Base-by-base conservation (phyloP, 1,140 invertebrate species). In the Tetramorium parvispinum region DNA sequence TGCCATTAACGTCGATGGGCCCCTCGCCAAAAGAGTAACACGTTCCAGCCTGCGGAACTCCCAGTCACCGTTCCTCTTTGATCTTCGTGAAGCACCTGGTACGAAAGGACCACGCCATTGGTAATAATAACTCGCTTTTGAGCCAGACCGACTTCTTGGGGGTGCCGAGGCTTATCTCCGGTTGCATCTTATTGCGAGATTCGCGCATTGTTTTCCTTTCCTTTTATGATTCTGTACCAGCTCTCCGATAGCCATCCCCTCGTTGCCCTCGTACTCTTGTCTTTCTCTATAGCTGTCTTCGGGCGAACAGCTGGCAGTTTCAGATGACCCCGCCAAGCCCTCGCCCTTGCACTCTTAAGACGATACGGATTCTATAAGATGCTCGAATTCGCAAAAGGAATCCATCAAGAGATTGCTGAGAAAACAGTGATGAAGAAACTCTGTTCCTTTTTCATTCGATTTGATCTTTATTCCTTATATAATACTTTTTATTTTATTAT, bases 71-170 rank as follows among this genome's bases (percentile, higher is more conserved):
- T 85, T 21, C 77, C 63, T 78, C 86, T 90, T 90, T 90, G 89
- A 91, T 91, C 90, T 90, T 71, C 75, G 55, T 79, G 68, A 37
- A 85, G 89, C 92, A 92, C 89, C 92, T 92, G 92, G 91, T 87
- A 90, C 88, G 86, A 81, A 87, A 88, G 88, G 79, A 85, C 91
- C 85, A 24, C 46, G 46, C 88, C 89, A 91, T 90, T 91, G 91
- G 90, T 86, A 92, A 93, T 93, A 93, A 93, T 92, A 93, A 93
- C 92, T 93, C 89, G 90, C 89, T 78, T 88, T 87, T 89, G 79
- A 87, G 73, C n/a, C 68, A 1, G 77, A 83, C 78, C 57, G 79
- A 85, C 85, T 88, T 92, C 89, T 89, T 92, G 91, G 88, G 88
- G 82, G 90, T 92, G 88, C 87, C 81, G 61, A 89, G 63, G 46